Conservation (phyloP, 1,140 invertebrate genomes). For the Holotrichia oblita region DNA sequence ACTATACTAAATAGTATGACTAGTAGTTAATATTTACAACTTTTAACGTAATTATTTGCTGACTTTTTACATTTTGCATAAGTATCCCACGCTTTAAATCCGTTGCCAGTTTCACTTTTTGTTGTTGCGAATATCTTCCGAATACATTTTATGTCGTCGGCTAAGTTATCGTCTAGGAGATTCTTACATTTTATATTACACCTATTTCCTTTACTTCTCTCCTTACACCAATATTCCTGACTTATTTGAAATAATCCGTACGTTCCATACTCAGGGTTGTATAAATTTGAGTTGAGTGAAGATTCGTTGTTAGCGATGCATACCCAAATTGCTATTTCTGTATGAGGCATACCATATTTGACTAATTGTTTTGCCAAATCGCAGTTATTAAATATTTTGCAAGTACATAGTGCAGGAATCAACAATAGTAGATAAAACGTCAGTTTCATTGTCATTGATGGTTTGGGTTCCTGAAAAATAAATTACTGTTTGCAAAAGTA, state of each 20-base stretch:
- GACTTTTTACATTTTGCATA: constrained; percentile 57
- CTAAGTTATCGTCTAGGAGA: constrained; percentile 72
- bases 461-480: not conserved
- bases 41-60: not conserved
- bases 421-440: not conserved
- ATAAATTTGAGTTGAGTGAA: constrained; percentile 72
- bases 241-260: constrained; percentile 81
- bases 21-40: not conserved
- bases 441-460: not conserved
- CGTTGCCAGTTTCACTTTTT: constrained; percentile 70
- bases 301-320: constrained; percentile 80
- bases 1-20: too few relatives aligned
- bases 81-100: constrained; percentile 77
- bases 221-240: constrained; percentile 79
- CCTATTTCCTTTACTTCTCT: constrained; percentile 56
- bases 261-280: constrained; percentile 70
- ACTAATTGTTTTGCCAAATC: constrained; percentile 73
- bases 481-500: not conserved
- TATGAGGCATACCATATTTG: constrained; percentile 64
- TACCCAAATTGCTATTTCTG: constrained; percentile 75
- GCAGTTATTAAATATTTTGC: constrained; percentile 71
- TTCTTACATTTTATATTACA: constrained; percentile 69
- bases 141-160: constrained; percentile 74
- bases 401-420: not conserved
- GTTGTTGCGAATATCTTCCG: constrained; percentile 70